Percentiles rank a stretch among this genome's conserved stretches.
Evolutionary conservation across 2,113 vertebrate genomes (phyloP).

Genomic region (Aegypius monachus): DNA sequence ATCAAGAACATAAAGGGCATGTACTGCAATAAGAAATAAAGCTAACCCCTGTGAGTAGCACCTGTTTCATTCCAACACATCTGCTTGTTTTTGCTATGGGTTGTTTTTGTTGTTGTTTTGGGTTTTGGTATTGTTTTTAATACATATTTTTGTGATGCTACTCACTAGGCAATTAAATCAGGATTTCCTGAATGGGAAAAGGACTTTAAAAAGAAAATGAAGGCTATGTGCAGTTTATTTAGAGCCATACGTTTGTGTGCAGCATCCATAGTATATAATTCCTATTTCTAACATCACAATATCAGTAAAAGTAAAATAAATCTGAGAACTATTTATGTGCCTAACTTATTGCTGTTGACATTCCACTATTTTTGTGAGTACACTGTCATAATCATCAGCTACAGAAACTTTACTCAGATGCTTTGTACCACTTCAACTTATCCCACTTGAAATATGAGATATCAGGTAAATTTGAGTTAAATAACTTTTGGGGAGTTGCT

Average conservation of each 20-base stretch:
- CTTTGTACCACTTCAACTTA: background rate
- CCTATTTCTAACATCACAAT: background rate
- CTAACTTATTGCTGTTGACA: background rate
- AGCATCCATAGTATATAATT: background rate
- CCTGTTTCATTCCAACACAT: background rate
- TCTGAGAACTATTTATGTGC: background rate
- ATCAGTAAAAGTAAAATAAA: background rate
- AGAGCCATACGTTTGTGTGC: background rate
- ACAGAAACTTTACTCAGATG: background rate
- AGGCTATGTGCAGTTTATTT: background rate
- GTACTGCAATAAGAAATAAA: background rate
- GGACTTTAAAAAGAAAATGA: background rate
- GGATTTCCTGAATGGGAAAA: background rate
- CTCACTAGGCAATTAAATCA: background rate
- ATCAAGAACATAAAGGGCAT: background rate
- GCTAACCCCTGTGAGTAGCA: background rate
- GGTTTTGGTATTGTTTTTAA: background rate
- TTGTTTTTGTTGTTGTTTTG: too few species aligned
- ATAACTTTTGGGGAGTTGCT: background rate
- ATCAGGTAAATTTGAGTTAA: background rate
- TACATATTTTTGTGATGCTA: background rate
- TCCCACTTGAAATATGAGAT: background rate
- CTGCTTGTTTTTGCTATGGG: rapidly evolving
- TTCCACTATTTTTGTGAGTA: background rate
- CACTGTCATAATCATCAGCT: background rate